phyloP scores from a whole-genome alignment of 2,113 vertebrate species.

The Climacteris rufus region DNA sequence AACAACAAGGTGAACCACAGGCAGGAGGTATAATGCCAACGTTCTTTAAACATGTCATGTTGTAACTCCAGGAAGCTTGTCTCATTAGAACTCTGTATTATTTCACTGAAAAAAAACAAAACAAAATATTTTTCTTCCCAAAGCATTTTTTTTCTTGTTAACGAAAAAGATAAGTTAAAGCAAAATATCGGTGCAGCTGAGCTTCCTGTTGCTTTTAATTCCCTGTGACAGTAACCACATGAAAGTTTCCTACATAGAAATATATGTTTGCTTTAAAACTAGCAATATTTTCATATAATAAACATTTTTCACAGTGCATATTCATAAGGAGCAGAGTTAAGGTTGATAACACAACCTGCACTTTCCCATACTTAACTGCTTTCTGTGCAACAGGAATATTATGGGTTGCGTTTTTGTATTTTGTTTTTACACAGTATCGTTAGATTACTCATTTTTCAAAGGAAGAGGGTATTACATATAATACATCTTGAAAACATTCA shows the following conservation, averaged over 20 bases:
- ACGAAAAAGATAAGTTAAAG: not conserved
- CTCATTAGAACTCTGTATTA: not conserved
- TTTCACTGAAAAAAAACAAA: not conserved
- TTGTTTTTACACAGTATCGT: not conserved
- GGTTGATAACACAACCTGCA: not conserved
- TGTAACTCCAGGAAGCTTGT: slow-evolving; percentile 7
- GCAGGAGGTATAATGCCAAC: not conserved
- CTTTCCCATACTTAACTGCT: not conserved
- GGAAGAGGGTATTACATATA: not conserved
- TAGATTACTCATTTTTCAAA: slow-evolving; percentile 14
- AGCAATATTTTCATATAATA: not conserved
- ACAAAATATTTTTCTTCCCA: not conserved
- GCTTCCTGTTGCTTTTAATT: slow-evolving; percentile 27
- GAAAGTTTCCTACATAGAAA: slow-evolving; percentile 16
- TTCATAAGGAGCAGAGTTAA: not conserved
- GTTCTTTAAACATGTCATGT: not conserved
- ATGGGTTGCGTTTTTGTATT: not conserved
- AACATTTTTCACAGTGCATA: not conserved
- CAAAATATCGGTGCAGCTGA: not conserved
- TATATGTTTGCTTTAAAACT: slow-evolving; percentile 30
- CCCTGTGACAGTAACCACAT: not conserved
- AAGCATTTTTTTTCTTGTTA: slow-evolving; percentile 6
- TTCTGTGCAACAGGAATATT: not conserved
- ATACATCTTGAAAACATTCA: not conserved
- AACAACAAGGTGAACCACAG: slow-evolving; percentile 5